Conservation (phyloP, 2,797 vertebrate species). For the Pseudochirops cupreus region DNA sequence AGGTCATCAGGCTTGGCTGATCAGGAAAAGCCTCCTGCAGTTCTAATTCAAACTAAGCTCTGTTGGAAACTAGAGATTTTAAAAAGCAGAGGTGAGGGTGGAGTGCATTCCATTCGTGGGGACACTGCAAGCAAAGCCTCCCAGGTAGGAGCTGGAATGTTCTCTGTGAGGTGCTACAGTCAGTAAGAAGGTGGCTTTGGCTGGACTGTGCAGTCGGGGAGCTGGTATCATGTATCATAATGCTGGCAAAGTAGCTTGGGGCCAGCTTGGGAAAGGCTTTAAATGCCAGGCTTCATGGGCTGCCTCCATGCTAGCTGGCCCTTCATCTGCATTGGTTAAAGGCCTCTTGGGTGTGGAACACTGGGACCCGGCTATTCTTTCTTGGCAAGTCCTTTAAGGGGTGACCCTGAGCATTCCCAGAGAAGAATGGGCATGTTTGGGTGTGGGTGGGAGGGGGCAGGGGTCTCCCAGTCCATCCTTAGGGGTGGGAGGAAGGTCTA, state of each 20-base stretch:
- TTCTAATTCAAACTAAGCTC: neutral
- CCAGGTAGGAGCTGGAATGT: neutral
- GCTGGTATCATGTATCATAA: neutral
- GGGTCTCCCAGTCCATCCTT: neutral
- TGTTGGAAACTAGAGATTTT: neutral
- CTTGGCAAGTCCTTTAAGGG: neutral
- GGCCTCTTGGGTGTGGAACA: neutral
- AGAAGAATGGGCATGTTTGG: neutral
- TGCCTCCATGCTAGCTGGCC: neutral
- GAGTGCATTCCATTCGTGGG: neutral
- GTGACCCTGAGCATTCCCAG: neutral
- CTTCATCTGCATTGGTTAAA: neutral
- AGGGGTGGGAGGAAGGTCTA: neutral
- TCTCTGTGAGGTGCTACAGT: neutral
- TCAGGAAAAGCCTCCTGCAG: neutral
- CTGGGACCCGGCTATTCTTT: neutral
- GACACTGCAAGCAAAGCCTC: neutral
- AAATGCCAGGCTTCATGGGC: neutral
- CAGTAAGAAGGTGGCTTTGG: neutral
- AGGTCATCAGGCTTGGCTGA: neutral
- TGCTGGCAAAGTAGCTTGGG: neutral
- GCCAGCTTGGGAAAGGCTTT: neutral
- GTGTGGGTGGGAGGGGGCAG: neutral
- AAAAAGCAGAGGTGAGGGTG: neutral
- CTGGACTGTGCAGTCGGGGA: neutral